Conservation (phyloP, 1,140 invertebrate species). For the Drosophila neocordata region DNA sequence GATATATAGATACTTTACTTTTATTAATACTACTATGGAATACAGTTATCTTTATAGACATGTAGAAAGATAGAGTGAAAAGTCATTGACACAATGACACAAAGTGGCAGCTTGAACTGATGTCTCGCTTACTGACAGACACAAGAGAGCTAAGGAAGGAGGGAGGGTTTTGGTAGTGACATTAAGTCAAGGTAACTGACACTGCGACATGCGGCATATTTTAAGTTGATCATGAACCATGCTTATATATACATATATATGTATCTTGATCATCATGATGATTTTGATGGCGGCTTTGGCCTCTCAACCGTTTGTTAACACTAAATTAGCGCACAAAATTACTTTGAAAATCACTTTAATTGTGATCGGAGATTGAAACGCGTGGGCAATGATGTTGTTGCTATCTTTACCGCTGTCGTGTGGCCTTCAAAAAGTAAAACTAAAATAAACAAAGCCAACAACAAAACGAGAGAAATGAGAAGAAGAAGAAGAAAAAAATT, state of each 20-base stretch:
- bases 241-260: neutral
- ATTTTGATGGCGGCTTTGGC: slow-evolving; percentile 25
- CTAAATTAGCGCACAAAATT: slow-evolving; percentile 72
- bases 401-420: slow-evolving; percentile 3
- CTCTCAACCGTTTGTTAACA: slow-evolving; percentile 49
- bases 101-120: slow-evolving; percentile 13
- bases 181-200: slow-evolving; percentile 14
- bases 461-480: neutral
- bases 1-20: slow-evolving; percentile 1
- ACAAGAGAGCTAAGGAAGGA: neutral
- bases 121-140: neutral
- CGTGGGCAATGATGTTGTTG: neutral
- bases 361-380: slow-evolving; percentile 36
- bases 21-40: slow-evolving; percentile 2
- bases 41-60: slow-evolving; percentile 10
- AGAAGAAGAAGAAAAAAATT: neutral
- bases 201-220: slow-evolving; percentile 13
- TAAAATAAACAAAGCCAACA: neutral
- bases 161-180: neutral
- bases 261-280: slow-evolving; percentile 14
- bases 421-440: slow-evolving; percentile 21
- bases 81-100: slow-evolving; percentile 37
- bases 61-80: neutral
- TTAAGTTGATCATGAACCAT: slow-evolving; percentile 21
- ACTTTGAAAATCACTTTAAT: slow-evolving; percentile 64